phyloP scores from a whole-genome alignment of 1,140 invertebrate genomes.

The Neodiprion pinetum region DNA sequence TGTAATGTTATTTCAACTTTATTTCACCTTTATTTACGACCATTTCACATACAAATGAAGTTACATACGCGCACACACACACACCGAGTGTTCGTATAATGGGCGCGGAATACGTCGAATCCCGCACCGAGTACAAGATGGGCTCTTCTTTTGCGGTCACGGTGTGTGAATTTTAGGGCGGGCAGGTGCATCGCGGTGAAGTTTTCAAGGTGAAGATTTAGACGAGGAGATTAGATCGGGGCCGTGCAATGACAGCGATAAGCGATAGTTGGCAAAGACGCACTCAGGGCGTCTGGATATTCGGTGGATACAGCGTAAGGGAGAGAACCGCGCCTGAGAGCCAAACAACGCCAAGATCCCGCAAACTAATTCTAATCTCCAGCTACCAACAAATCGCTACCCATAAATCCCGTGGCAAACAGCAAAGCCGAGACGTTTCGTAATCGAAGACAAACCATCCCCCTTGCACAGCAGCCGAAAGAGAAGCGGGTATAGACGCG shows the following conservation, averaged over 20 bases:
- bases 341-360: constrained; percentile 42
- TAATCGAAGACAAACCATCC: constrained; percentile 57
- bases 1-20: constrained; percentile 8
- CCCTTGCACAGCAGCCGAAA: constrained; percentile 22
- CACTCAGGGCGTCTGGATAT: not conserved
- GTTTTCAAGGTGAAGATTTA: not conserved
- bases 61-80: not conserved
- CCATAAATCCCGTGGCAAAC: constrained; percentile 55
- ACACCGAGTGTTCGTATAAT: not conserved
- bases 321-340: constrained; percentile 17
- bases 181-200: not conserved
- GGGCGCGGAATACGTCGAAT: too few species aligned
- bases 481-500: too few species aligned
- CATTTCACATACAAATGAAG: not conserved
- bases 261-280: constrained; percentile 3
- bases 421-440: constrained; percentile 44
- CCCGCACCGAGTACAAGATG: not conserved
- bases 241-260: constrained; percentile 3
- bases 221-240: not conserved
- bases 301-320: too few species aligned
- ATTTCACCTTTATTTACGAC: constrained; percentile 1
- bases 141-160: not conserved
- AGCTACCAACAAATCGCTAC: constrained; percentile 59
- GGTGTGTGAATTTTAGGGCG: not conserved
- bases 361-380: constrained; percentile 58